These are phyloP conservation scores for Phenacoccus solenopsis DNA, from an alignment of 1,140 invertebrate genomes.

Conservation along the genomic window DNA sequence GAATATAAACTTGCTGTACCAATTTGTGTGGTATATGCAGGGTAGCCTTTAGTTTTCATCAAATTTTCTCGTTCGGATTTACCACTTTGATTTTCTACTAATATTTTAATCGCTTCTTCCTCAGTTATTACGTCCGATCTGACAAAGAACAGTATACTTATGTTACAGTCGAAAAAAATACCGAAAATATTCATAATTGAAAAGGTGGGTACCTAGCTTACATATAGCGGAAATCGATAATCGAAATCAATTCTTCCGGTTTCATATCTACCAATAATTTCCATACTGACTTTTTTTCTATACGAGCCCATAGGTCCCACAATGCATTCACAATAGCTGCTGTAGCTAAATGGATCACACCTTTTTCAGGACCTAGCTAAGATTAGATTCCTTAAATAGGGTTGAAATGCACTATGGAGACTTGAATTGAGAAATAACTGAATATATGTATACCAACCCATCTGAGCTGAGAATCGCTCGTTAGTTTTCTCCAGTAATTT, in stretches of 20 bases:
- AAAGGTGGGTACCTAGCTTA: neutral
- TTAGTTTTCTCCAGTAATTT: conserved; percentile 62
- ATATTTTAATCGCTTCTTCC: conserved; percentile 62
- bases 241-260: conserved; percentile 66
- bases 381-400: too few relatives aligned
- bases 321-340: conserved; percentile 77
- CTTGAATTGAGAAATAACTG: too few relatives aligned
- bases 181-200: neutral
- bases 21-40: conserved; percentile 65
- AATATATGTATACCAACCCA: conserved; percentile 44
- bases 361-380: conserved; percentile 83
- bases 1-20: too few relatives aligned
- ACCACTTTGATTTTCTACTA: conserved; percentile 43
- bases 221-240: conserved; percentile 78
- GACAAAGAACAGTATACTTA: conserved; percentile 20
- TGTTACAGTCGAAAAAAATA: too few relatives aligned
- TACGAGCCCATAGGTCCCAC: conserved; percentile 82
- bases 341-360: conserved; percentile 74
- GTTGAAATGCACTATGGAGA: too few relatives aligned
- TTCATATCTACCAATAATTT: conserved; percentile 66
- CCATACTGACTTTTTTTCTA: conserved; percentile 77
- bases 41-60: conserved; percentile 50
- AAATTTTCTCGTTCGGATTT: conserved; percentile 39
- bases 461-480: conserved; percentile 76
- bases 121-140: conserved; percentile 69